Conservation (phyloP, 2,113 vertebrate species). For the Rana temporaria region DNA sequence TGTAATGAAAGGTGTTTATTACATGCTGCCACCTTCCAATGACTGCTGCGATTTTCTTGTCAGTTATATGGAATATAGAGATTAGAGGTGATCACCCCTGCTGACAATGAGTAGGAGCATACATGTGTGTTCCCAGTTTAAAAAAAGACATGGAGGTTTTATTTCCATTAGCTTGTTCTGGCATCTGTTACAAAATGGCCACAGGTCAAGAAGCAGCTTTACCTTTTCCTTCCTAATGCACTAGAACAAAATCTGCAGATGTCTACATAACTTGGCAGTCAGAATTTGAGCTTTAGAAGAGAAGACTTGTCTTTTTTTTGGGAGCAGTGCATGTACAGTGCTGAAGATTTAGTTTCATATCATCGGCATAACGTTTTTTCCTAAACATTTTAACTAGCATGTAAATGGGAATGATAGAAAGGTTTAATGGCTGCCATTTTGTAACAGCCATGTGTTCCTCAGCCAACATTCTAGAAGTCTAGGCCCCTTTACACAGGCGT, state of each 20-base stretch:
- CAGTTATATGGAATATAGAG: background rate
- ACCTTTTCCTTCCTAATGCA: slow-evolving; percentile 42
- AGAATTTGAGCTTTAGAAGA: background rate
- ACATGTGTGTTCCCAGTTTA: background rate
- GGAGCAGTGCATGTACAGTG: background rate
- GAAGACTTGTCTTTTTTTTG: background rate
- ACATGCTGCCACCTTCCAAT: background rate
- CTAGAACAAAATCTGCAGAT: slow-evolving; percentile 1
- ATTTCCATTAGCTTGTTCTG: slow-evolving; percentile 20
- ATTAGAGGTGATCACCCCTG: background rate
- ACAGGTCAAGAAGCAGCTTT: slow-evolving; percentile 50
- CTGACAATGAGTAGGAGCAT: background rate
- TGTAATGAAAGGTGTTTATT: background rate
- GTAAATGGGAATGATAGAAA: no score
- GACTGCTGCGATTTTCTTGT: background rate
- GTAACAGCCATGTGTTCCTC: no score
- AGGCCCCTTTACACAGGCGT: no score
- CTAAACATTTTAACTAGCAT: no score
- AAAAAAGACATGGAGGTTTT: background rate
- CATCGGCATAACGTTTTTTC: no score
- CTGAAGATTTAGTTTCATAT: background rate
- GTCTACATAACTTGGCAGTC: slow-evolving; percentile 6
- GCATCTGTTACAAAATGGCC: slow-evolving; percentile 16
- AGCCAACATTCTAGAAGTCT: no score
- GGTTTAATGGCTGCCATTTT: no score